Percentiles rank a stretch among this genome's conserved stretches.
Evolutionary conservation across 2,888 invertebrate genomes (phyloP).

Genomic region (Formica aserva): DNA sequence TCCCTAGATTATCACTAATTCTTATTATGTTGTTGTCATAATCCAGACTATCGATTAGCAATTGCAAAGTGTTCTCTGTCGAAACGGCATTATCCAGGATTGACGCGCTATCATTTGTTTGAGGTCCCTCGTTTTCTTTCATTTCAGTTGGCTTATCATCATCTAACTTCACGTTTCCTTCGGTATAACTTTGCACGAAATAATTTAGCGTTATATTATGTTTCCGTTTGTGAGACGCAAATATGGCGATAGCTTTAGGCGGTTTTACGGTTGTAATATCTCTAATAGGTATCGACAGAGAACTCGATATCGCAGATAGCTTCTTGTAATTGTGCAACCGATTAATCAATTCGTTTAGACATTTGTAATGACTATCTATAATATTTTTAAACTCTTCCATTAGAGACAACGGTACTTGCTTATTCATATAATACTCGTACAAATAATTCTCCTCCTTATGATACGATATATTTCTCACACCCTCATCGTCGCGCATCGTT

Average conservation of each 20-base stretch:
- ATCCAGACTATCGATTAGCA: slow-evolving; percentile 56
- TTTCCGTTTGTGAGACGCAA: not conserved
- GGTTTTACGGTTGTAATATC: not conserved
- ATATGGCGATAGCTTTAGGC: slow-evolving; percentile 15
- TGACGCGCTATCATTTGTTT: slow-evolving; percentile 23
- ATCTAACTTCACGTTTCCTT: slow-evolving; percentile 61
- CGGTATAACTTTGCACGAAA: slow-evolving; percentile 72
- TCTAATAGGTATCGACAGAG: slow-evolving; percentile 15
- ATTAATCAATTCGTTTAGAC: slow-evolving; percentile 62
- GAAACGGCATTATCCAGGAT: not conserved
- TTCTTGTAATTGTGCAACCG: slow-evolving; percentile 61
- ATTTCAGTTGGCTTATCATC: slow-evolving; percentile 52
- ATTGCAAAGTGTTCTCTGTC: slow-evolving; percentile 27
- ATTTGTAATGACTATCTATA: slow-evolving; percentile 38
- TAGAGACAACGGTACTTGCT: not conserved
- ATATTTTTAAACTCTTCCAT: slow-evolving; percentile 20
- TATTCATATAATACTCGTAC: slow-evolving; percentile 29
- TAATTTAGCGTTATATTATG: slow-evolving; percentile 64
- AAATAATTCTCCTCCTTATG: slow-evolving; percentile 40
- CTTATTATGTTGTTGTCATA: slow-evolving; percentile 71
- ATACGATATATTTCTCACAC: slow-evolving; percentile 8
- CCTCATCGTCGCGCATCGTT: not conserved
- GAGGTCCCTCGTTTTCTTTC: slow-evolving; percentile 13
- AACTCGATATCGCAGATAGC: slow-evolving; percentile 49
- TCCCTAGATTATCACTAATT: slow-evolving; percentile 74